Percentiles rank a stretch among this genome's conserved stretches.
These are phyloP conservation scores for Tachina fera DNA, from an alignment of 2,888 invertebrate species.

Conservation along the genomic window DNA sequence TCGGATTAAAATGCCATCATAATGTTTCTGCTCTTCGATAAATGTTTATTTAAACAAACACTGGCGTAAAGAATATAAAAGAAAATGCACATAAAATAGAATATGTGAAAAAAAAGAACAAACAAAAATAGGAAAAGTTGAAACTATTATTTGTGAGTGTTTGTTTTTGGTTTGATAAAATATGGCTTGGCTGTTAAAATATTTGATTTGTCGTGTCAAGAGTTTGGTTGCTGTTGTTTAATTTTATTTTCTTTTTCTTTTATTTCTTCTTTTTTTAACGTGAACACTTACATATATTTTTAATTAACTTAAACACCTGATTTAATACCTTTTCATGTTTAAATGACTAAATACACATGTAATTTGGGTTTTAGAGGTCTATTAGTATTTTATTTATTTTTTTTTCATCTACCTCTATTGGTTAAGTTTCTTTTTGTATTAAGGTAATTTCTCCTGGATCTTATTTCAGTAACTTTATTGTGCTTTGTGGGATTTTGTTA, in stretches of 20 bases:
- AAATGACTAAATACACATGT: slow-evolving; percentile 20
- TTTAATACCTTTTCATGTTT: slow-evolving; percentile 21
- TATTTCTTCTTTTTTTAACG: background rate
- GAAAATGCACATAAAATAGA: background rate
- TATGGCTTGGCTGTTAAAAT: background rate
- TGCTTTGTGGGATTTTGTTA: slow-evolving; percentile 13
- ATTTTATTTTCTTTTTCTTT: background rate
- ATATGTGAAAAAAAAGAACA: background rate
- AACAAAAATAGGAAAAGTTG: background rate
- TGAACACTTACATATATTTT: slow-evolving; percentile 27
- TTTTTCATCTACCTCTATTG: background rate
- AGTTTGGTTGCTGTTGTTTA: slow-evolving; percentile 11
- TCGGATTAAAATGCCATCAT: slow-evolving; percentile 31
- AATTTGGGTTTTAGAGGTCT: slow-evolving; percentile 11
- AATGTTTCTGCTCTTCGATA: background rate
- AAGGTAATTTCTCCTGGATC: too few relatives aligned
- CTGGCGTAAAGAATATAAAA: slow-evolving; percentile 2
- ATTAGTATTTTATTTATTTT: slow-evolving; percentile 12
- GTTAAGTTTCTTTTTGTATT: background rate
- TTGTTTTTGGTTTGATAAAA: background rate
- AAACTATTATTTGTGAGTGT: background rate
- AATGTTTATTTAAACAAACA: background rate
- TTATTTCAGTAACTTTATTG: background rate
- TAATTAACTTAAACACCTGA: slow-evolving; percentile 45
- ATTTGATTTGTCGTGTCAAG: slow-evolving; percentile 15